Evolutionary conservation across 2,797 vertebrate genomes (phyloP), one percentile per base, ranked within the genome.

Genomic region (Sciurus carolinensis): DNA sequence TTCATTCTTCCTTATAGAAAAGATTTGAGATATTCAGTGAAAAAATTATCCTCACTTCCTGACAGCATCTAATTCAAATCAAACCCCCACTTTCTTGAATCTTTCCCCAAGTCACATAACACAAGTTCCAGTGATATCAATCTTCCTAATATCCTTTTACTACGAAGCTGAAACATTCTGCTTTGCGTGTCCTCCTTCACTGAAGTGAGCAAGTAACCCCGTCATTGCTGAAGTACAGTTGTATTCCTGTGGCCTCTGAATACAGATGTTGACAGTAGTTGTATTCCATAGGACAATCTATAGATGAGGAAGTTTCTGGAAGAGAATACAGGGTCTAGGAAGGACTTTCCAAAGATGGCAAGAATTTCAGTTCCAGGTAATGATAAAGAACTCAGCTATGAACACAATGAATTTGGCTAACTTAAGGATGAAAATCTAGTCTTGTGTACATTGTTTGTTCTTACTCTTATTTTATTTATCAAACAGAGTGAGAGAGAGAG

Each of bases 331-430:
- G 26, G 22, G 17, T 42, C 62, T 36, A 67, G 36, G 22, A 20
- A 50, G 11, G 10, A 9, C 36, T 73, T 73, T 86, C 50, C 28
- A 44, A 47, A 81, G 9, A n/a, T 33, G 24, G 30, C 28, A 22
- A 44, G 94, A 75, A 15, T 50, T 91, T 86, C 14, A 94, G 7
- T 81, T 91, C 20, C 47, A 4, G 14, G 26, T 71, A 73, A 79
- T 54, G 22, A 73, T 47, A 80, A 77, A 76, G 0, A 15, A 62
- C 14, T 15, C 3, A 44, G 66, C 47, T 84, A 83, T 87, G 52
- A 75, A 50, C 14, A 71, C n/a, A 10, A 39, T 79, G n/a, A 26
- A 91, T 44, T 39, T 66, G 28, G 26, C 5, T 13, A 33, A 33
- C 33, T 17, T 90, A 64, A 39, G 7, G 4, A 9, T 47, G 20